Percentiles rank a stretch among this genome's conserved stretches.
Conservation (phyloP, 2,888 invertebrate genomes). For the Tiliacea citrago region DNA sequence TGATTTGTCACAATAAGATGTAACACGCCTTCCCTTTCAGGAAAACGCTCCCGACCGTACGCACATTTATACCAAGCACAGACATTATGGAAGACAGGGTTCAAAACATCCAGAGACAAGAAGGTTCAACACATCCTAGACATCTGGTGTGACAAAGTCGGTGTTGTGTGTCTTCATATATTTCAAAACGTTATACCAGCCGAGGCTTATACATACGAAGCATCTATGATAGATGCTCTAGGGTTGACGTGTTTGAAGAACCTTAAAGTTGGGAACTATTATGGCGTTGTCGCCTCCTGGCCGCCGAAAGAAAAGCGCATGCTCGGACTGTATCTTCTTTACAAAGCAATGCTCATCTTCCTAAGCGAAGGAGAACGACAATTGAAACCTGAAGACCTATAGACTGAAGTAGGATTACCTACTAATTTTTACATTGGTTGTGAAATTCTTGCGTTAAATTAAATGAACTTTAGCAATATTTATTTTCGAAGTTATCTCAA, state of each 20-base stretch:
- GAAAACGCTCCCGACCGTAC: slow-evolving; percentile 96
- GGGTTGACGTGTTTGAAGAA: slow-evolving; percentile 95
- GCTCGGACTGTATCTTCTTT: slow-evolving; percentile 95
- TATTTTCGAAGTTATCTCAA: slow-evolving; percentile 50
- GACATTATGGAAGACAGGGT: slow-evolving; percentile 90
- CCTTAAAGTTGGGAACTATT: slow-evolving; percentile 95
- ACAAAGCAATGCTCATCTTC: slow-evolving; percentile 96
- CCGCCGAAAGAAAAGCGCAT: slow-evolving; percentile 92
- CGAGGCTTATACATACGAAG: slow-evolving; percentile 98
- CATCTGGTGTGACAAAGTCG: slow-evolving; percentile 95
- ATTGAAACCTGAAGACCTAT: slow-evolving; percentile 93
- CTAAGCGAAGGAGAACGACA: slow-evolving; percentile 97
- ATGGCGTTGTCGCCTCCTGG: slow-evolving; percentile 95
- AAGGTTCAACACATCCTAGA: slow-evolving; percentile 96
- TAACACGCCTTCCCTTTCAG: slow-evolving; percentile 67
- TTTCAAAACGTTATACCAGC: slow-evolving; percentile 97
- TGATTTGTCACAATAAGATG: neutral
- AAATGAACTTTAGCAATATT: slow-evolving; percentile 55
- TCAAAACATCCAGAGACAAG: slow-evolving; percentile 82
- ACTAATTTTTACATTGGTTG: slow-evolving; percentile 64
- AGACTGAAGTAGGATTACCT: slow-evolving; percentile 74
- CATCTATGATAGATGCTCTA: slow-evolving; percentile 97
- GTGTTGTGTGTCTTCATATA: slow-evolving; percentile 97
- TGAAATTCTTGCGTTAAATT: slow-evolving; percentile 68
- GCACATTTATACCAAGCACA: slow-evolving; percentile 97